phyloP scores from a whole-genome alignment of 2,113 vertebrate genomes.

The Labeo catla region DNA sequence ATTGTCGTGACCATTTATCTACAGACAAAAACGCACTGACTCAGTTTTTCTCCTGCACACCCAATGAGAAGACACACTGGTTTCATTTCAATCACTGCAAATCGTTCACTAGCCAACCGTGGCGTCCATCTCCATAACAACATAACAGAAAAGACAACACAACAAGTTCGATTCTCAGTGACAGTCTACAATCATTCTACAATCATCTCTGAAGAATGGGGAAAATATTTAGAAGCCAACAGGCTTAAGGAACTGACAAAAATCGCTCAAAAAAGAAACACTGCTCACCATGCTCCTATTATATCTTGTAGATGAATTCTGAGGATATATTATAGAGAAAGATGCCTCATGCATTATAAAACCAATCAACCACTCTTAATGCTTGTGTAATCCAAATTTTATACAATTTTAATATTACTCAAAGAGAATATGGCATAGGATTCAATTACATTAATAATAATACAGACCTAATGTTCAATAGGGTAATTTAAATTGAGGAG shows the following conservation, averaged over 20 bases:
- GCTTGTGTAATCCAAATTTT: no score
- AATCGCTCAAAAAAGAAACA: neutral
- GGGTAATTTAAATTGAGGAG: no score
- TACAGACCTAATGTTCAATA: no score
- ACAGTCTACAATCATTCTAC: neutral
- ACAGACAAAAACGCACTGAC: slow-evolving; percentile 49
- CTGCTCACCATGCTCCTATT: neutral
- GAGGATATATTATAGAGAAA: neutral
- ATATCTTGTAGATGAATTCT: neutral
- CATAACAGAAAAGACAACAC: neutral
- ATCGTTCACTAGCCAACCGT: slow-evolving; percentile 6
- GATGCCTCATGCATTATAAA: neutral
- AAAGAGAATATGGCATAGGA: no score
- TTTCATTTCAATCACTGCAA: slow-evolving; percentile 44
- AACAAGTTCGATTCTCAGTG: neutral
- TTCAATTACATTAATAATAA: no score
- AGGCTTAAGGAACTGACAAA: neutral
- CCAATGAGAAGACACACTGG: slow-evolving; percentile 35
- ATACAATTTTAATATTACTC: no score
- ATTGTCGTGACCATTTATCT: neutral
- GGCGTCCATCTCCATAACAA: neutral
- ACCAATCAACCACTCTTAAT: no score
- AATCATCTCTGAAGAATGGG: neutral
- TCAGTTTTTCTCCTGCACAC: slow-evolving; percentile 54
- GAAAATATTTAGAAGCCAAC: neutral